A percentile compares a stretch with the other conserved stretches of the same genome.
Conservation (phyloP, 2,113 vertebrate species). For the Quiscalus mexicanus region DNA sequence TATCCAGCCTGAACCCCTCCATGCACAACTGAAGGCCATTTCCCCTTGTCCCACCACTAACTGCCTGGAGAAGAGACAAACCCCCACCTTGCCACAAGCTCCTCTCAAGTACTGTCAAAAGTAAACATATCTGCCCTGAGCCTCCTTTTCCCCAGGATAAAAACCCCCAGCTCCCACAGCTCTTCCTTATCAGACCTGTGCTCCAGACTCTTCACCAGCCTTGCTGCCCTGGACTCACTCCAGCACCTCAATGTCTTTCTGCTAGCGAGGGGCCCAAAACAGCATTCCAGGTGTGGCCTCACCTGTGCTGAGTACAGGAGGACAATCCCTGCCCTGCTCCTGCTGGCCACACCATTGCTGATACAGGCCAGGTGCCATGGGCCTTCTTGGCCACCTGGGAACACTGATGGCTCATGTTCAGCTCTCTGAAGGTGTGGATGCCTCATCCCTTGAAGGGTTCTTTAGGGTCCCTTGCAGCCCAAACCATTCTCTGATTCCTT, state of each 20-base stretch:
- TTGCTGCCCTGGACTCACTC: rapidly evolving
- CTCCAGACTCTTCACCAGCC: neutral
- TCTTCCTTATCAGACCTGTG: rapidly evolving
- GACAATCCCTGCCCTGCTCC: rapidly evolving
- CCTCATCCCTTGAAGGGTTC: rapidly evolving
- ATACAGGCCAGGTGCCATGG: neutral
- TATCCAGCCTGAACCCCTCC: too few relatives aligned
- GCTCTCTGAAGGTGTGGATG: neutral
- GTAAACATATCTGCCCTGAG: neutral
- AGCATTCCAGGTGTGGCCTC: neutral
- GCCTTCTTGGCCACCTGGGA: neutral
- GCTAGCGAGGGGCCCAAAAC: rapidly evolving
- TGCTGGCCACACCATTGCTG: neutral
- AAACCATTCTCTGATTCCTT: neutral
- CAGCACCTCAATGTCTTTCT: neutral
- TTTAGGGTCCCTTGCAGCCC: neutral
- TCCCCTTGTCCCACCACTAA: neutral
- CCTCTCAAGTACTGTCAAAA: neutral
- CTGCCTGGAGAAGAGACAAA: neutral
- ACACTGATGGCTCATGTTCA: neutral
- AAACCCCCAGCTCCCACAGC: rapidly evolving
- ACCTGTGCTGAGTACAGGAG: rapidly evolving
- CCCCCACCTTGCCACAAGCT: neutral
- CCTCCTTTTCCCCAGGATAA: neutral
- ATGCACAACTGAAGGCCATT: neutral